Conservation (phyloP, 2,888 invertebrate genomes). For the Cantharis nigra region DNA sequence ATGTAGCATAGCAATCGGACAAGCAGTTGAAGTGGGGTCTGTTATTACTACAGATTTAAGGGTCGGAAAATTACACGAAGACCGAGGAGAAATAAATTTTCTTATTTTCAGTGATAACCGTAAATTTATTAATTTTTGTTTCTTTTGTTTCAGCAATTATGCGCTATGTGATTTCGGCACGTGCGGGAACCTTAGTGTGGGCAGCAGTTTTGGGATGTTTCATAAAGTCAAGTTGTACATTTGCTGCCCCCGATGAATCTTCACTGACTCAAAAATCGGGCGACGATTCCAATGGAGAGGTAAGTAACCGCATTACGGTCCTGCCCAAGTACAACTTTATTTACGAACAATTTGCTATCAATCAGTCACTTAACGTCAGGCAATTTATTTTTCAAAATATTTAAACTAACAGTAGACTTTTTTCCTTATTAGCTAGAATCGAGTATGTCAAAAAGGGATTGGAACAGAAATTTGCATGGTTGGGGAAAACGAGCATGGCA, state of each 20-base stretch:
- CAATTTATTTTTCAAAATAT: background rate
- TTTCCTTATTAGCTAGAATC: slow-evolving; percentile 51
- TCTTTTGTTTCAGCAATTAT: slow-evolving; percentile 46
- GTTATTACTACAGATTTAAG: background rate
- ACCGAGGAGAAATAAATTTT: background rate
- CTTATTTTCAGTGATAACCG: background rate
- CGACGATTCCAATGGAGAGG: slow-evolving; percentile 45
- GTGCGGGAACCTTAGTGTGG: slow-evolving; percentile 43
- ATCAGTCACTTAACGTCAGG: background rate
- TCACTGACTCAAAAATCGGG: slow-evolving; percentile 37
- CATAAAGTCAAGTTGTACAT: slow-evolving; percentile 39
- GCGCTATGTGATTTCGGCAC: slow-evolving; percentile 42
- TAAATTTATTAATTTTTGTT: background rate
- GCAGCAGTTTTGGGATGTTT: slow-evolving; percentile 43
- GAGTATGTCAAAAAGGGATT: slow-evolving; percentile 65
- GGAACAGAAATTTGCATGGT: slow-evolving; percentile 63
- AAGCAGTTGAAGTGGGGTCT: background rate
- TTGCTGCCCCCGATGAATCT: slow-evolving; percentile 39
- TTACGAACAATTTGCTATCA: background rate
- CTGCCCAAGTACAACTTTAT: background rate
- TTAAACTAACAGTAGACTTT: background rate
- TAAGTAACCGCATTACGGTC: slow-evolving; percentile 21
- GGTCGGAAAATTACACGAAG: background rate
- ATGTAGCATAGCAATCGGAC: background rate
- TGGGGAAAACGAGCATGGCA: slow-evolving; percentile 66